Conservation (phyloP, 2,797 vertebrate species). For the Bradypodion ventrale region DNA sequence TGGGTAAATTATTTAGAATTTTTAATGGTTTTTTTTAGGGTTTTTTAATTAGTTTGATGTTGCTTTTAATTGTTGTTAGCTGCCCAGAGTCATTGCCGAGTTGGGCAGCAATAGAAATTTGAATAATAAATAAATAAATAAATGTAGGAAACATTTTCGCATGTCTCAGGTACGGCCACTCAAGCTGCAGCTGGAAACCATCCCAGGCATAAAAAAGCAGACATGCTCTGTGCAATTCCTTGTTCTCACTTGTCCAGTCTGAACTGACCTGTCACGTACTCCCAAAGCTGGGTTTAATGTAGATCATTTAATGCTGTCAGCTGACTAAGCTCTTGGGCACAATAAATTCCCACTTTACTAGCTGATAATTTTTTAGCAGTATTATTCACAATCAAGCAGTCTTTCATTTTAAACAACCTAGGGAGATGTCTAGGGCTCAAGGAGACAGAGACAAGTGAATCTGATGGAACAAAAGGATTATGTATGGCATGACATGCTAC, state of each 20-base stretch:
- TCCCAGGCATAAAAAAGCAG: background rate
- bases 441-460: background rate
- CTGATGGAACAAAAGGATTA: slow-evolving; percentile 19
- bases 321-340: slow-evolving; percentile 72
- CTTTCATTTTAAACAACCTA: slow-evolving; percentile 69
- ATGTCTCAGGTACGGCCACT: no score
- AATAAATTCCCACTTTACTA: slow-evolving; percentile 75
- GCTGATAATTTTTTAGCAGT: slow-evolving; percentile 79
- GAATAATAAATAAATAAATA: no score
- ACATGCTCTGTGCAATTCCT: background rate
- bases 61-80: no score
- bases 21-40: no score
- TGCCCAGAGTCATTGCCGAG: no score
- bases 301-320: slow-evolving; percentile 65
- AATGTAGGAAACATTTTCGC: no score
- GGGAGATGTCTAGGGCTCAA: slow-evolving; percentile 52
- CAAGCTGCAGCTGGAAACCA: no score
- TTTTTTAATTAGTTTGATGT: no score
- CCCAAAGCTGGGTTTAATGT: slow-evolving; percentile 62
- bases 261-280: slow-evolving; percentile 18
- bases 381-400: slow-evolving; percentile 70
- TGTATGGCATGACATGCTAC: background rate
- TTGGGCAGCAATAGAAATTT: no score
- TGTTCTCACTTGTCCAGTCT: background rate
- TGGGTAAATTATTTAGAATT: no score